A percentile compares a stretch with the other conserved stretches of the same genome.
phyloP scores from a whole-genome alignment of 2,113 vertebrate species.

The Tauraco erythrolophus region DNA sequence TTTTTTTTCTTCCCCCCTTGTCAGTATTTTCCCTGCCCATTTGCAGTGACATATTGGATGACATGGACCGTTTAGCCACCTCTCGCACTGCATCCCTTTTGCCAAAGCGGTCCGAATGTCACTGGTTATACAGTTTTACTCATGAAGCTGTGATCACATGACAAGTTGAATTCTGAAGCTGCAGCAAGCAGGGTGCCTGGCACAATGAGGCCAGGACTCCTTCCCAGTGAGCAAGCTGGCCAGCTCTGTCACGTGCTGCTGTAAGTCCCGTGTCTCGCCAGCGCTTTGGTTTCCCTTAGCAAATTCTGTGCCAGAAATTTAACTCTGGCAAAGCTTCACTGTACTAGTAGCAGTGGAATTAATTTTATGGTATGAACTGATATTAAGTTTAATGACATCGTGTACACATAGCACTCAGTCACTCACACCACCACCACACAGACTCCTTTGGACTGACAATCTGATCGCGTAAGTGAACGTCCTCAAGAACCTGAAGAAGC shows the following conservation, averaged over 20 bases:
- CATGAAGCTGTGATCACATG: not conserved
- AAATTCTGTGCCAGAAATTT: not conserved
- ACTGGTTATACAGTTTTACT: not conserved
- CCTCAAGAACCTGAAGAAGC: not conserved
- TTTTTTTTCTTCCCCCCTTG: not conserved
- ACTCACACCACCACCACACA: not conserved
- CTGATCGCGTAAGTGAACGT: accelerated
- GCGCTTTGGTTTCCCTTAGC: not conserved
- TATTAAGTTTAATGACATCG: not conserved
- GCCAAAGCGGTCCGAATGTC: not conserved
- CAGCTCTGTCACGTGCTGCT: not conserved
- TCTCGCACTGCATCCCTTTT: not conserved
- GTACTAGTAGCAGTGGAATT: not conserved
- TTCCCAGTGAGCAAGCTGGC: not conserved
- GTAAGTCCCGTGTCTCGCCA: not conserved
- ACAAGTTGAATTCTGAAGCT: not conserved
- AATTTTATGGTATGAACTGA: not conserved
- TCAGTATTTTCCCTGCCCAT: not conserved
- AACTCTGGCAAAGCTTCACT: not conserved
- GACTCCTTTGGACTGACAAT: not conserved
- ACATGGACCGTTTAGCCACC: not conserved
- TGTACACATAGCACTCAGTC: not conserved
- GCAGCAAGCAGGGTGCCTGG: not conserved
- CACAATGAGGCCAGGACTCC: not conserved
- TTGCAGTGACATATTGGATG: accelerated